phyloP scores from a whole-genome alignment of 2,113 vertebrate species.

The Hucho hucho region DNA sequence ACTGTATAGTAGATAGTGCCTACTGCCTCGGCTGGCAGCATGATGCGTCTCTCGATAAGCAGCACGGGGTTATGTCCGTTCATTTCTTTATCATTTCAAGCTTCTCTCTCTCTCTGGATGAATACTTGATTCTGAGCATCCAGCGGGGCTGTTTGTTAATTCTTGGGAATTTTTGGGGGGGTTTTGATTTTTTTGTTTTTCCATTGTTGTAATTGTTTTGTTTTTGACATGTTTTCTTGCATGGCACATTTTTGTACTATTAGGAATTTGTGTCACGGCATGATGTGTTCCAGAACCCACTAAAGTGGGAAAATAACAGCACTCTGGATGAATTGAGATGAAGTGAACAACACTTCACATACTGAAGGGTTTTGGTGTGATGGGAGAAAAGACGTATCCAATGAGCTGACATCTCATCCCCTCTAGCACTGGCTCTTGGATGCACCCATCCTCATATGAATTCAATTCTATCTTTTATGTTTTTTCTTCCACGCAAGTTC shows the following conservation, averaged over 20 bases:
- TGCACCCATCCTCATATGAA: conserved; percentile 23
- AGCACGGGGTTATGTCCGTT: not conserved
- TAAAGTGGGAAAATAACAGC: conserved; percentile 37
- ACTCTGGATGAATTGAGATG: conserved; percentile 28
- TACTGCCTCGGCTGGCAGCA: not conserved
- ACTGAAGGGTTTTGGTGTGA: conserved; percentile 5
- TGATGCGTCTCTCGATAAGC: too few species aligned
- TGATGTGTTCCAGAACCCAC: conserved; percentile 33
- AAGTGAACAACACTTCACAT: conserved; percentile 24
- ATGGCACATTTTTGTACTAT: conserved; percentile 20
- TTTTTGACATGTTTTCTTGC: conserved; percentile 17
- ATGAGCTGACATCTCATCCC: conserved; percentile 1
- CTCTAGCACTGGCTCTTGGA: conserved; percentile 10
- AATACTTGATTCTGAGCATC: conserved; percentile 19
- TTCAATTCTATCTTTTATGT: too few species aligned
- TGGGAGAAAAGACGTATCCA: conserved; percentile 12
- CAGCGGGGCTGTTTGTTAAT: conserved; percentile 9
- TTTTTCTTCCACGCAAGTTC: not conserved
- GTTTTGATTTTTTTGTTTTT: conserved; percentile 14
- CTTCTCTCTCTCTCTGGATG: not conserved
- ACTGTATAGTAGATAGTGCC: too few species aligned
- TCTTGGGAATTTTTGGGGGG: not conserved
- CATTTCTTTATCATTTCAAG: conserved; percentile 3
- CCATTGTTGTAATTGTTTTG: conserved; percentile 31
- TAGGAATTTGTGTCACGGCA: conserved; percentile 19